Evolutionary conservation across 2,888 invertebrate species (phyloP).

Genomic region (Philereme vetulata): DNA sequence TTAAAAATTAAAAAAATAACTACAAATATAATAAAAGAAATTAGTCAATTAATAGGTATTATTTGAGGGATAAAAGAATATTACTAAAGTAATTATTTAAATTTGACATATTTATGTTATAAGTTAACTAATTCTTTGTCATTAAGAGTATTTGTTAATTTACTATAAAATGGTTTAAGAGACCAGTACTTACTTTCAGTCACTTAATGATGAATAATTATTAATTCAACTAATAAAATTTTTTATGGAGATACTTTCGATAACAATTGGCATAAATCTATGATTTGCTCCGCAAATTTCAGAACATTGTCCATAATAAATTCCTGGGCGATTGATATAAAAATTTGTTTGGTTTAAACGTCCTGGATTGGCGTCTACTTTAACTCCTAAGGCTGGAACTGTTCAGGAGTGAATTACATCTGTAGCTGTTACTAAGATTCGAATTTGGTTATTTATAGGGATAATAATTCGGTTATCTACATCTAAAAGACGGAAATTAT

Average conservation of each 20-base stretch:
- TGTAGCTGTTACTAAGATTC: slow-evolving; percentile 84
- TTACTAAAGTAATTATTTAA: slow-evolving; percentile 83
- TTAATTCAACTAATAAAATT: slow-evolving; percentile 85
- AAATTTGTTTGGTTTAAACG: slow-evolving; percentile 86
- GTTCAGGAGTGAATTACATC: slow-evolving; percentile 89
- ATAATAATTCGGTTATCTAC: slow-evolving; percentile 85
- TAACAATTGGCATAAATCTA: slow-evolving; percentile 90
- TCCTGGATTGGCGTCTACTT: slow-evolving; percentile 86
- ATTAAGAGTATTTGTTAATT: slow-evolving; percentile 86
- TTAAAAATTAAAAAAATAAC: slow-evolving; percentile 76
- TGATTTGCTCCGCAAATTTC: slow-evolving; percentile 93
- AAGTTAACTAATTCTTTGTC: slow-evolving; percentile 83
- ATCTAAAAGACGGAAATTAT: slow-evolving; percentile 84
- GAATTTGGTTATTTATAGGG: slow-evolving; percentile 85
- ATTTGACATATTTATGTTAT: slow-evolving; percentile 86
- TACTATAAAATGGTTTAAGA: slow-evolving; percentile 88
- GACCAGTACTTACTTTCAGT: slow-evolving; percentile 88
- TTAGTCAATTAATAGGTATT: slow-evolving; percentile 84
- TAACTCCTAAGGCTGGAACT: slow-evolving; percentile 84
- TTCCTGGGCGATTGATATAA: slow-evolving; percentile 84
- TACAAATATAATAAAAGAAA: slow-evolving; percentile 69
- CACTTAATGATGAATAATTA: slow-evolving; percentile 84
- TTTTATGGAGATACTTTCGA: slow-evolving; percentile 83
- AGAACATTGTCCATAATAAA: slow-evolving; percentile 90
- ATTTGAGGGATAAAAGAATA: slow-evolving; percentile 89